These are phyloP conservation scores for Xiphophorus hellerii DNA, from an alignment of 2,113 vertebrate species.

Conservation along the genomic window DNA sequence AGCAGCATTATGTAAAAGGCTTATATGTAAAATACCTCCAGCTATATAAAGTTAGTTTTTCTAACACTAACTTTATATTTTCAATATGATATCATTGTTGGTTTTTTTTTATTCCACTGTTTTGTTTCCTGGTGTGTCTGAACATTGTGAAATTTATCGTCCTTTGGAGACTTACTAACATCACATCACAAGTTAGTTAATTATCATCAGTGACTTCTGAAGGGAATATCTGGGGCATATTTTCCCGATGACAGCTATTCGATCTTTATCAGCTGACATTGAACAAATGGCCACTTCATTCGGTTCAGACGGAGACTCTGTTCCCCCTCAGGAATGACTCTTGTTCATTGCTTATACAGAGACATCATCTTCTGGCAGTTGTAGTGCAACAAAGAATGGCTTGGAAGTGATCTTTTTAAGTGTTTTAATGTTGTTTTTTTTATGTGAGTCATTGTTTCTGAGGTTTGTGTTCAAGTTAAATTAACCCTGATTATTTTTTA, in stretches of 20 bases:
- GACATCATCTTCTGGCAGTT: background rate
- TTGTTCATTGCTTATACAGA: background rate
- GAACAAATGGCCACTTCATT: background rate
- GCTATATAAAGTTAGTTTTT: background rate
- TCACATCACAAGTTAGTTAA: background rate
- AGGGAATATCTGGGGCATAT: background rate
- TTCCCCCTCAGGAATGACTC: background rate
- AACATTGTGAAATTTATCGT: background rate
- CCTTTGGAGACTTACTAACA: background rate
- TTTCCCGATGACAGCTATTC: background rate
- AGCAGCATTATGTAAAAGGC: background rate
- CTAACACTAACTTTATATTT: background rate
- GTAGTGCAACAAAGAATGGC: background rate
- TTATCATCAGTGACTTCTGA: background rate
- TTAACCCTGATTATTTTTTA: background rate
- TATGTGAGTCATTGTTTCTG: background rate
- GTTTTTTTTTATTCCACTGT: background rate
- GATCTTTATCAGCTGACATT: background rate
- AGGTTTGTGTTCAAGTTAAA: background rate
- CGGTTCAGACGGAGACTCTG: background rate
- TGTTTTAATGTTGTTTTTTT: too few species aligned
- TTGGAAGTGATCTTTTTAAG: background rate
- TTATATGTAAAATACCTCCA: background rate
- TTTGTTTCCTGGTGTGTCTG: background rate
- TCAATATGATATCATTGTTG: background rate